phyloP scores from a whole-genome alignment of 2,113 vertebrate species.

The Ceyx cyanopectus region DNA sequence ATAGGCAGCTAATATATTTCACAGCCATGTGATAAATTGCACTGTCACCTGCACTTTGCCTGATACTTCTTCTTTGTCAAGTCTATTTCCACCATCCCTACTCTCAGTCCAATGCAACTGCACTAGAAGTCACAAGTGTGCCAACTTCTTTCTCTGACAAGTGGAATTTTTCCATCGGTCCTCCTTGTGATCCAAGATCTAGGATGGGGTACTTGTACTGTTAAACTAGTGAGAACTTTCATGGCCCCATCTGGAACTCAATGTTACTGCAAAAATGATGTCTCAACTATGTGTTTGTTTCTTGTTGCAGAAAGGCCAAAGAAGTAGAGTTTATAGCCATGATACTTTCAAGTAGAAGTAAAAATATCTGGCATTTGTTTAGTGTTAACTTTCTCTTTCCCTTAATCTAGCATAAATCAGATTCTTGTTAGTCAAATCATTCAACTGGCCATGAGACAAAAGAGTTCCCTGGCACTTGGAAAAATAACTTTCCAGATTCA shows the following conservation, averaged over 20 bases:
- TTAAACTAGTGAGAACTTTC: background rate
- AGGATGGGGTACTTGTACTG: background rate
- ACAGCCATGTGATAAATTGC: constrained; percentile 60
- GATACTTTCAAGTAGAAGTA: background rate
- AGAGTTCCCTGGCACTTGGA: background rate
- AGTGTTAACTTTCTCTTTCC: background rate
- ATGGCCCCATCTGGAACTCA: background rate
- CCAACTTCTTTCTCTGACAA: background rate
- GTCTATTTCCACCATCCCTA: constrained; percentile 27
- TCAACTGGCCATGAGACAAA: background rate
- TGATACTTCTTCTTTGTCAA: constrained; percentile 54
- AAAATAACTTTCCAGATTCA: background rate
- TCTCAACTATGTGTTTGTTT: background rate
- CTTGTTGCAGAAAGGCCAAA: background rate
- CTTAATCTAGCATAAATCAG: background rate
- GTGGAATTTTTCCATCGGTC: background rate
- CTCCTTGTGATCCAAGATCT: background rate
- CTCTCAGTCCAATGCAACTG: background rate
- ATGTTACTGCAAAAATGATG: background rate
- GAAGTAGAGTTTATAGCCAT: background rate
- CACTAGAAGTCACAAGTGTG: background rate
- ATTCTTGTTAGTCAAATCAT: background rate
- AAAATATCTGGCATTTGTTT: background rate
- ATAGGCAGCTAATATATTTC: constrained; percentile 67
- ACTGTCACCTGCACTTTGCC: constrained; percentile 61